Conservation (phyloP, 2,888 invertebrate species). For the Troides helena region DNA sequence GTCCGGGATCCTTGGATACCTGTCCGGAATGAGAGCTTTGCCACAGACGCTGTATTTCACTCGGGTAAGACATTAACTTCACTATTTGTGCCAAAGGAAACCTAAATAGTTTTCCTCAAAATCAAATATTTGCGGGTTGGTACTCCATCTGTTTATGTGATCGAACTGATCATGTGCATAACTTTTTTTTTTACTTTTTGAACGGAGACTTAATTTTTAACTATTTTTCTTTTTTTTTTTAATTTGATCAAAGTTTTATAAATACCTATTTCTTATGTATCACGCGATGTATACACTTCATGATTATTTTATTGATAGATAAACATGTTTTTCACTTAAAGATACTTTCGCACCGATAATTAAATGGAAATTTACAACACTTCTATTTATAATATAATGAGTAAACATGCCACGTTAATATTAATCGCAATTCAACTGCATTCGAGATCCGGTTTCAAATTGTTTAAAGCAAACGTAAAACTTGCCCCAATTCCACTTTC, state of each 20-base stretch:
- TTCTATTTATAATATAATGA: constrained; percentile 10
- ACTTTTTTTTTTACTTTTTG: too few relatives aligned
- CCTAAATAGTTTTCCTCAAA: not conserved
- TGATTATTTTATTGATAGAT: constrained; percentile 29
- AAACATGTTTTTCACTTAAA: constrained; percentile 41
- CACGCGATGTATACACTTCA: not conserved
- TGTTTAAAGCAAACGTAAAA: too few relatives aligned
- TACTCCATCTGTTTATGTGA: too few relatives aligned
- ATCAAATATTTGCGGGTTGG: not conserved
- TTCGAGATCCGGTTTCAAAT: too few relatives aligned
- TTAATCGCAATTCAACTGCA: too few relatives aligned
- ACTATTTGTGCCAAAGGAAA: not conserved
- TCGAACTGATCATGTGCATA: too few relatives aligned
- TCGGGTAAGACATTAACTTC: constrained; percentile 81
- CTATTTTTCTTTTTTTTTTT: too few relatives aligned
- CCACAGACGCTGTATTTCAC: constrained; percentile 94
- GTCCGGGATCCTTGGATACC: constrained; percentile 90
- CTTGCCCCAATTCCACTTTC: too few relatives aligned
- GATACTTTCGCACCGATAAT: constrained; percentile 15
- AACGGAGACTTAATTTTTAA: too few relatives aligned
- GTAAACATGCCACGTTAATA: constrained; percentile 16
- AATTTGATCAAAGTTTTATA: not conserved
- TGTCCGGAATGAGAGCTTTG: constrained; percentile 91
- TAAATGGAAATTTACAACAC: constrained; percentile 27
- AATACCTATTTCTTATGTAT: not conserved